Evolutionary conservation across 2,888 invertebrate species (phyloP).

Genomic region (Volucella inflata): DNA sequence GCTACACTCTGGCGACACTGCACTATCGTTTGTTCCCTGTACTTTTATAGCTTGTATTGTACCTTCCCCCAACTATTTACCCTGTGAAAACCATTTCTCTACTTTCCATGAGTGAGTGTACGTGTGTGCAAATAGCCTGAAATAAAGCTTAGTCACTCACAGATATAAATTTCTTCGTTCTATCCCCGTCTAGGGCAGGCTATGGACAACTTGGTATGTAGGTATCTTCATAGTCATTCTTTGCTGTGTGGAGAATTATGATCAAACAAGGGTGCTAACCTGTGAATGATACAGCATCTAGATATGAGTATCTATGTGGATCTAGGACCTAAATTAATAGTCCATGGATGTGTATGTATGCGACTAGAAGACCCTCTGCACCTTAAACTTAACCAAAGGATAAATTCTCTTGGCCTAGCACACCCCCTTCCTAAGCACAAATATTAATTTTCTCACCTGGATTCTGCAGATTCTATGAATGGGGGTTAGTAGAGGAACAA

Average conservation of each 20-base stretch:
- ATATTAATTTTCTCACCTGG: constrained; percentile 76
- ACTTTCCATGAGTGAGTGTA: neutral
- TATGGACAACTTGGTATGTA: neutral
- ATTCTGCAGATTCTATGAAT: constrained; percentile 15
- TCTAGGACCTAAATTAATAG: constrained; percentile 41
- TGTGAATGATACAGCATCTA: constrained; percentile 53
- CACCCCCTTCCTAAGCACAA: constrained; percentile 59
- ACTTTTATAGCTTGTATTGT: neutral
- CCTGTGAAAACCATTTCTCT: constrained; percentile 2
- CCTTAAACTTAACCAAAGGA: constrained; percentile 64
- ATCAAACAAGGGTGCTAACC: constrained; percentile 61
- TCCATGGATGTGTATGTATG: constrained; percentile 25
- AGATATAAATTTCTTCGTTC: constrained; percentile 31
- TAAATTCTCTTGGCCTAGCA: constrained; percentile 58
- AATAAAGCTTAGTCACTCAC: constrained; percentile 54
- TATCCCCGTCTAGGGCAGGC: neutral
- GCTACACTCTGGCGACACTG: constrained; percentile 53
- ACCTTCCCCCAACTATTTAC: constrained; percentile 35
- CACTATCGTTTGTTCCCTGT: constrained; percentile 18
- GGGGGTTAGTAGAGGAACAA: constrained; percentile 37
- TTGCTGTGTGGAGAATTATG: constrained; percentile 42
- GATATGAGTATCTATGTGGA: constrained; percentile 23
- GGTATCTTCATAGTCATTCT: constrained; percentile 2
- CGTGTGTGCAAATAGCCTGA: constrained; percentile 28
- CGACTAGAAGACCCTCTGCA: constrained; percentile 14